phyloP scores from a whole-genome alignment of 2,888 invertebrate species.

The Podabrus alpinus region DNA sequence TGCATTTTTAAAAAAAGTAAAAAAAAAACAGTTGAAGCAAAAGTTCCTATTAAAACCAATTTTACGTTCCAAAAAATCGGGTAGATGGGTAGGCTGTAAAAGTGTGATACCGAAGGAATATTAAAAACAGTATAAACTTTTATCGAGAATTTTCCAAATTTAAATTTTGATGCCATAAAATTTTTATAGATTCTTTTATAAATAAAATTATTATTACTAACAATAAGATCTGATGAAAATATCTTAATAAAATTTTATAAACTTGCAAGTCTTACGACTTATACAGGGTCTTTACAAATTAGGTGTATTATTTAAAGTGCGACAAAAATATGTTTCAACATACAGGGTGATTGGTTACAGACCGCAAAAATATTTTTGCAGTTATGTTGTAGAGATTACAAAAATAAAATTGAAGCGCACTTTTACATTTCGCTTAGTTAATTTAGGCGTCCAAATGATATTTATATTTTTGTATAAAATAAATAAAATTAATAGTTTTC shows the following conservation, averaged over 20 bases:
- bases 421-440: not conserved
- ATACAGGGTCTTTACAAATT: not conserved
- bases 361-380: too few species aligned
- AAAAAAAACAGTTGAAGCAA: not conserved
- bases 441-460: not conserved
- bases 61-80: not conserved
- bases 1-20: not conserved
- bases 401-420: not conserved
- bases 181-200: not conserved
- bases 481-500: not conserved
- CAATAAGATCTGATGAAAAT: not conserved
- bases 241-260: not conserved
- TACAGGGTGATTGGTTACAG: too few species aligned
- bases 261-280: not conserved
- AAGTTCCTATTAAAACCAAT: not conserved
- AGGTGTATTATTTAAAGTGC: too few species aligned
- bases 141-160: not conserved
- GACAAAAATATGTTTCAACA: too few species aligned
- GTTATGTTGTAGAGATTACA: not conserved
- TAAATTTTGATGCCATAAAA: not conserved
- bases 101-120: not conserved
- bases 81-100: not conserved
- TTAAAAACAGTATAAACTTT: not conserved
- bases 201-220: not conserved
- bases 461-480: not conserved